Evolutionary conservation across 2,113 vertebrate genomes (phyloP), one percentile per base, ranked within the genome.

Genomic region (Myrmophylax atrothorax): DNA sequence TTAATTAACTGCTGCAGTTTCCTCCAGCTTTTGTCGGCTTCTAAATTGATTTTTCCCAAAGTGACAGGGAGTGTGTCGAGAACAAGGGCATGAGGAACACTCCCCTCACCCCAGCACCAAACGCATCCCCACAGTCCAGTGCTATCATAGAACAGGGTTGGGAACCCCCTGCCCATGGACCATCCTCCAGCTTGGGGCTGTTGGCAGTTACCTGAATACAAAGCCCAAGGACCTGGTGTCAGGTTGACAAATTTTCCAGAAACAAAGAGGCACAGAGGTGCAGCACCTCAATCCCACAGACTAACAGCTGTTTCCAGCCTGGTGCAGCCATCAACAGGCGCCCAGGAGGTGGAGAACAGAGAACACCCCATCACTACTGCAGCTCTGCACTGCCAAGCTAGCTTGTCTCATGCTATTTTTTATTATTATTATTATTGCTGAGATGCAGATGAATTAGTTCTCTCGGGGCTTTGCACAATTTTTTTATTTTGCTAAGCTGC

Each of bases 401-500:
- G 82, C 68, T 82, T 24, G 18, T 5, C 87, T 82, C n/a, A 8
- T 4, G 26, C 82, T 80, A 17, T 35, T 49, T 63, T 46, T 82
- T 59, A 31, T 76, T 86, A 35, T 47, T n/a, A 38, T 38, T 76
- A 87, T 95, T 82, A 84, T 46, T 87, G 84, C 75, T 74, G 85
- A 91, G 92, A 96, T 59, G 82, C 68, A 88, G 60, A 88, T 11
- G 55, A 91, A 88, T 93, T 86, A 38, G 72, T 67, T 91, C 94
- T 96, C 90, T 38, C 12, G 87, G 75, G 93, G 59, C 82, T 90
- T 92, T 73, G 70, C 92, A 93, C 93, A 46, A 24, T 84, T 95
- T 38, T 59, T 82, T 95, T 76, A 73, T 89, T 96, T 94, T 89
- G 94, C 96, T 92, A 92, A 91, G 93, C 96, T 90, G 94, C 85